These are phyloP conservation scores for Caenorhabditis elegans DNA, from an alignment of 1,140 invertebrate genomes.

Conservation along the genomic window WBcel235 BX284605.5:13281001-13281500, in stretches of 20 bases:
- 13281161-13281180: too few relatives aligned
- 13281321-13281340: background rate
- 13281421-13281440: background rate
- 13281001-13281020: background rate
- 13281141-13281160: too few relatives aligned
- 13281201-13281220: too few relatives aligned
- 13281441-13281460: background rate
- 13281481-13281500: background rate
- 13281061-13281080: background rate
- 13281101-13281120: background rate
- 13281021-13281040: background rate
- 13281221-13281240: too few relatives aligned
- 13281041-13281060: constrained; percentile 14
- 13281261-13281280: too few relatives aligned
- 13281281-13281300: too few relatives aligned
- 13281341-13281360: constrained; percentile 13
- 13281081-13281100: background rate
- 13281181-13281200: too few relatives aligned
- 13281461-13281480: background rate
- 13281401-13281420: constrained; percentile 28
- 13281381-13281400: background rate
- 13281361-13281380: constrained; percentile 26
- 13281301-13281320: too few relatives aligned
- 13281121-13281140: background rate
- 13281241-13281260: too few relatives aligned